These are phyloP conservation scores for Cantharis rufa DNA, from an alignment of 2,888 invertebrate genomes.

Conservation along the genomic window DNA sequence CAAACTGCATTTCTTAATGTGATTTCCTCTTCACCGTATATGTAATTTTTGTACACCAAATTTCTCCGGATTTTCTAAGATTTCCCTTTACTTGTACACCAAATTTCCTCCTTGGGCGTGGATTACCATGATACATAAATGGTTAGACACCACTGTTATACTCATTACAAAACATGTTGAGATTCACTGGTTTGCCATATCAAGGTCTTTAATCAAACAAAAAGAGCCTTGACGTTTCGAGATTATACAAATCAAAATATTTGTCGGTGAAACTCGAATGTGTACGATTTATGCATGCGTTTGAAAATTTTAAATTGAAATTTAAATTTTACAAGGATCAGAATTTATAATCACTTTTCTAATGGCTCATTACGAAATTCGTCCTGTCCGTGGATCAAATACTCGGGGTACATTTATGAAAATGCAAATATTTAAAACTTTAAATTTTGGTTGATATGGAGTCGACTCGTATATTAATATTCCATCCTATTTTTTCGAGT, in stretches of 20 bases:
- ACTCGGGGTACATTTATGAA: neutral
- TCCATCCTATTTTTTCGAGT: neutral
- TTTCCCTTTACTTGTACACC: too few relatives aligned
- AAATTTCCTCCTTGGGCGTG: too few relatives aligned
- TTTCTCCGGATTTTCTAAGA: too few relatives aligned
- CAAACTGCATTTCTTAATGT: too few relatives aligned
- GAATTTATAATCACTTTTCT: neutral
- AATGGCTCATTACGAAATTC: neutral
- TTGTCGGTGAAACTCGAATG: neutral
- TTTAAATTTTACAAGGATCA: neutral
- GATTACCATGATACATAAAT: too few relatives aligned
- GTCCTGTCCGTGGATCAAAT: neutral
- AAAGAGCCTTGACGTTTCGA: neutral
- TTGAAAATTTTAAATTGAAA: neutral
- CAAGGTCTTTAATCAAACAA: neutral
- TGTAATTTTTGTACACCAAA: too few relatives aligned
- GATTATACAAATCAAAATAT: neutral
- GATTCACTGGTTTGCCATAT: neutral
- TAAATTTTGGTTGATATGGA: neutral
- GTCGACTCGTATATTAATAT: neutral
- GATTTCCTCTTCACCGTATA: too few relatives aligned
- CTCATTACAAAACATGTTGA: neutral
- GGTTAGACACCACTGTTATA: too few relatives aligned
- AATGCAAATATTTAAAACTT: neutral
- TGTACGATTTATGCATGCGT: neutral